Conservation (phyloP, 2,113 vertebrate species). For the Gymnocephalus cernua region DNA sequence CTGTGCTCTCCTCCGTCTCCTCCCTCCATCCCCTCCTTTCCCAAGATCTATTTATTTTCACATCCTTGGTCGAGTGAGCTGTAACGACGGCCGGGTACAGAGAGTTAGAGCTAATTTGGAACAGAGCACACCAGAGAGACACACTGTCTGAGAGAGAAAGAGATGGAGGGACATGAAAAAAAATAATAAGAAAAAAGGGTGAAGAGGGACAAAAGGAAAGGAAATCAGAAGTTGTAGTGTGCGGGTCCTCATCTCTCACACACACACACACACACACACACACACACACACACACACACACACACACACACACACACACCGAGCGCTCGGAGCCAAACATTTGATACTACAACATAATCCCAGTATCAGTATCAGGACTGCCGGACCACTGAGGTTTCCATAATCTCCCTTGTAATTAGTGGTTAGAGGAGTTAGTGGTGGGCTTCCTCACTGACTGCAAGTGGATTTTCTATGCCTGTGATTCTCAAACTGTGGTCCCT, state of each 20-base stretch:
- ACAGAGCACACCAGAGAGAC: slow-evolving; percentile 69
- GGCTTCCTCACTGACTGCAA: slow-evolving; percentile 71
- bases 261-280: slow-evolving; percentile 24
- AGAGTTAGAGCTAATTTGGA: slow-evolving; percentile 73
- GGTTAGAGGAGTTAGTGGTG: slow-evolving; percentile 74
- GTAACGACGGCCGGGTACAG: slow-evolving; percentile 51
- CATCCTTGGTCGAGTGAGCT: slow-evolving; percentile 61
- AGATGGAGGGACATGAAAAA: slow-evolving; percentile 32
- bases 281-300: slow-evolving; percentile 20
- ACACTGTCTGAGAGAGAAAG: slow-evolving; percentile 60
- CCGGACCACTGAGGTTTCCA: slow-evolving; percentile 49
- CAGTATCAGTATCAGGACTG: slow-evolving; percentile 60
- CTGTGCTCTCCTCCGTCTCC: slow-evolving; percentile 56
- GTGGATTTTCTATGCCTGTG: slow-evolving; percentile 67
- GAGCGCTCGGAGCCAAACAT: slow-evolving; percentile 44
- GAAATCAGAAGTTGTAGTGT: neutral
- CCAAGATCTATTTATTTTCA: slow-evolving; percentile 77
- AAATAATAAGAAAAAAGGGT: neutral
- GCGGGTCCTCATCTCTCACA: neutral
- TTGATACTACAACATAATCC: slow-evolving; percentile 64
- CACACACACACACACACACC: slow-evolving; percentile 12
- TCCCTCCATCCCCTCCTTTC: slow-evolving; percentile 38
- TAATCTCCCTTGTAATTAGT: slow-evolving; percentile 70
- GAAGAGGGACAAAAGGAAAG: slow-evolving; percentile 18
- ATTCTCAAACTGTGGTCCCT: slow-evolving; percentile 39